phyloP scores from a whole-genome alignment of 1,140 invertebrate species.

The Stegodyphus mimosarum region DNA sequence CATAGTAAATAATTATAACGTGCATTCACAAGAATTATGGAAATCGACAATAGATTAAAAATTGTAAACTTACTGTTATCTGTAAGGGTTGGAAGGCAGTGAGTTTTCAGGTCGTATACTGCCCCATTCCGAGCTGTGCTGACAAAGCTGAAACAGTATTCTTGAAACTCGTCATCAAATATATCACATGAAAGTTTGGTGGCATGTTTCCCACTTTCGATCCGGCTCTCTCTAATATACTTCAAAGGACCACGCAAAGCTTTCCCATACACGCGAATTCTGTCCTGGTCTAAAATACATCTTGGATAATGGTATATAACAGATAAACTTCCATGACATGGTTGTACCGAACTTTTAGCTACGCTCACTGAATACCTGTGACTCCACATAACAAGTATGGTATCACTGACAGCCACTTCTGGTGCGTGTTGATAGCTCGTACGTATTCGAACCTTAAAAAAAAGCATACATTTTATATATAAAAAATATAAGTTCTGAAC shows the following conservation, averaged over 20 bases:
- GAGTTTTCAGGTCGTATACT: slow-evolving; percentile 61
- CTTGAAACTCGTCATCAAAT: slow-evolving; percentile 59
- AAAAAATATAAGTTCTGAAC: too few relatives aligned
- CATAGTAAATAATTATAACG: too few relatives aligned
- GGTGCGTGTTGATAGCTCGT: slow-evolving; percentile 16
- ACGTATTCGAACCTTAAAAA: slow-evolving; percentile 25
- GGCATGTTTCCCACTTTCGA: slow-evolving; percentile 57
- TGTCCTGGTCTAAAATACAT: slow-evolving; percentile 61
- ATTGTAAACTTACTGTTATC: slow-evolving; percentile 50
- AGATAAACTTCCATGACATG: slow-evolving; percentile 57
- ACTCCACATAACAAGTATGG: slow-evolving; percentile 62
- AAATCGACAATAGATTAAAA: background rate
- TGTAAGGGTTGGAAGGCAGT: slow-evolving; percentile 50
- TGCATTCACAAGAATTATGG: background rate
- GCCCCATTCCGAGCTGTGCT: slow-evolving; percentile 61
- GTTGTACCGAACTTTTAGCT: slow-evolving; percentile 53
- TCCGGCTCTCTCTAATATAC: slow-evolving; percentile 62
- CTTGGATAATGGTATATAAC: slow-evolving; percentile 62
- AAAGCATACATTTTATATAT: background rate
- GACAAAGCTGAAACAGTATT: slow-evolving; percentile 63
- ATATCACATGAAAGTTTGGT: slow-evolving; percentile 61
- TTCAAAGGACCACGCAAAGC: slow-evolving; percentile 40
- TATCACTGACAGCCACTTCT: slow-evolving; percentile 54
- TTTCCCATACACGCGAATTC: slow-evolving; percentile 63
- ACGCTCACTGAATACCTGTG: slow-evolving; percentile 59